These are phyloP conservation scores for Drosophila hamatofila DNA, from an alignment of 2,888 invertebrate species.

Conservation along the genomic window DNA sequence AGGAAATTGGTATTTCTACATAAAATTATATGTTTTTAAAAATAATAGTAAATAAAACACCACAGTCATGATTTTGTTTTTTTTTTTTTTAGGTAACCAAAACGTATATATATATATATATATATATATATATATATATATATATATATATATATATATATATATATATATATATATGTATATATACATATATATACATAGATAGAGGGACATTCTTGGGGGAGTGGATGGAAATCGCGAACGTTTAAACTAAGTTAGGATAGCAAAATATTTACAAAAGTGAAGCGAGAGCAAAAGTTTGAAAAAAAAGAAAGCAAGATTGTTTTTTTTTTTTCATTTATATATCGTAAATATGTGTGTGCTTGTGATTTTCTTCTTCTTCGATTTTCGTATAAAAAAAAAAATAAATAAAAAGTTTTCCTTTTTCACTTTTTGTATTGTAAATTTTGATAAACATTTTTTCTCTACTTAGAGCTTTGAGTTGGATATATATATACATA, in stretches of 20 bases:
- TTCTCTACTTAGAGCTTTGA: constrained; percentile 37
- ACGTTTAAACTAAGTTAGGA: constrained; percentile 24
- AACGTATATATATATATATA: constrained; percentile 33
- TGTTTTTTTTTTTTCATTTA: constrained; percentile 9
- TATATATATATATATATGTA: constrained; percentile 23
- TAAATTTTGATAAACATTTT: constrained; percentile 51
- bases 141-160: constrained; percentile 16
- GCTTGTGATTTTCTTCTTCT: constrained; percentile 25
- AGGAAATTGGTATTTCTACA: constrained; percentile 36
- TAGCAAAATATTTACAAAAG: constrained; percentile 75
- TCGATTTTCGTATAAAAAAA: constrained; percentile 52
- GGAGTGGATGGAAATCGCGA: constrained; percentile 35
- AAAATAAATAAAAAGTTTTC: constrained; percentile 60
- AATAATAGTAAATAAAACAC: constrained; percentile 82
- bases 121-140: constrained; percentile 7
- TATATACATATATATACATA: constrained; percentile 9
- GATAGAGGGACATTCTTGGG: constrained; percentile 12
- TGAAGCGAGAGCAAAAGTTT: constrained; percentile 18
- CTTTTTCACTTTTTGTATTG: constrained; percentile 31
- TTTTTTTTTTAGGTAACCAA: constrained; percentile 57
- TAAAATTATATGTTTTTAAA: constrained; percentile 60
- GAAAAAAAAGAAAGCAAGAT: constrained; percentile 11
- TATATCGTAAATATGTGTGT: constrained; percentile 15
- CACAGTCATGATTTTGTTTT: constrained; percentile 79
- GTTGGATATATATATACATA: constrained; percentile 11